phyloP scores from a whole-genome alignment of 1,140 invertebrate genomes.

The Spodoptera litura region DNA sequence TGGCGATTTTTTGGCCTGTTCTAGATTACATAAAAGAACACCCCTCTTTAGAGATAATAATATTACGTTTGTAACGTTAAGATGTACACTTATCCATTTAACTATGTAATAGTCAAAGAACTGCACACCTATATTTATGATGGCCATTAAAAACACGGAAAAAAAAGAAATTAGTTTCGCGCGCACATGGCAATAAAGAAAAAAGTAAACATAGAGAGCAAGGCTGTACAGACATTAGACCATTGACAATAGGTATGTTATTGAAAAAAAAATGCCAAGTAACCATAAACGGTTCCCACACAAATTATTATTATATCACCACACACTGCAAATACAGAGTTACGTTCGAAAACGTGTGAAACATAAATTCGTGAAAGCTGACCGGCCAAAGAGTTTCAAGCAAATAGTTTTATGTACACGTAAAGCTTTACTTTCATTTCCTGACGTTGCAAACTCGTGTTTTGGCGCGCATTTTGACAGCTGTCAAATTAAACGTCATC shows the following conservation, averaged over 20 bases:
- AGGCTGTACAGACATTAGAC: constrained; percentile 1
- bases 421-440: constrained; percentile 46
- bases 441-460: constrained; percentile 19
- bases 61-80: too few species aligned
- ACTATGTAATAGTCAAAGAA: too few species aligned
- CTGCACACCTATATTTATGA: too few species aligned
- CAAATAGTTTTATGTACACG: constrained; percentile 35
- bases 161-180: too few species aligned
- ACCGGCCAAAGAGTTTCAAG: constrained; percentile 30
- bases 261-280: constrained; percentile 23
- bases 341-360: constrained; percentile 63
- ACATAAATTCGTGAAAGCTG: constrained; percentile 59
- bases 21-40: too few species aligned
- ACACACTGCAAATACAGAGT: constrained; percentile 41
- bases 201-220: background rate
- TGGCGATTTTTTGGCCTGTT: too few species aligned
- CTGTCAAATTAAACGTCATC: constrained; percentile 40
- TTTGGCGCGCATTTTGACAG: constrained; percentile 45
- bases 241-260: constrained; percentile 10
- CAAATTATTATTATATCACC: constrained; percentile 46
- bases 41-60: too few species aligned
- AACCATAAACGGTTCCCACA: constrained; percentile 38
- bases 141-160: too few species aligned
- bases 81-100: too few species aligned
- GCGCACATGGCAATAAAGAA: too few species aligned